Percentiles rank a stretch among this genome's conserved stretches.
phyloP scores from a whole-genome alignment of 1,140 invertebrate species.

The Saccostrea cuccullata region DNA sequence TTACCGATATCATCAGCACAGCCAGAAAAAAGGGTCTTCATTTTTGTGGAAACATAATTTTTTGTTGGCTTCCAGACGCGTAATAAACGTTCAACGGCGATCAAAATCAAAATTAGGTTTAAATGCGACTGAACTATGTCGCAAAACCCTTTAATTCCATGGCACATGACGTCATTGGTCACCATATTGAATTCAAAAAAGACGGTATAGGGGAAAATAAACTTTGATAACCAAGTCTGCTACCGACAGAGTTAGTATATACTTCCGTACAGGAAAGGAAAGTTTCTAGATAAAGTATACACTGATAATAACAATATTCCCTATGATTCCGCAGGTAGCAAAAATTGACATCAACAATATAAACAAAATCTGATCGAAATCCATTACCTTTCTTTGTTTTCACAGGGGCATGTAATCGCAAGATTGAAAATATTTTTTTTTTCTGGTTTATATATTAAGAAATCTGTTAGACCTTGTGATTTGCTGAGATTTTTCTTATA shows the following conservation, averaged over 20 bases:
- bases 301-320: not conserved
- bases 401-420: not conserved
- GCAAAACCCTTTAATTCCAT: constrained; percentile 42
- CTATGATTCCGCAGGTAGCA: not conserved
- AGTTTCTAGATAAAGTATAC: not conserved
- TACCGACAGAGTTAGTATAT: constrained; percentile 9
- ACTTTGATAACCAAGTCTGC: not conserved
- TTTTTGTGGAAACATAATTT: not conserved
- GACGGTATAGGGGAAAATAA: constrained; percentile 10
- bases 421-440: not conserved
- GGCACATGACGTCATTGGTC: constrained; percentile 37
- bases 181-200: constrained; percentile 46
- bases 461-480: not conserved
- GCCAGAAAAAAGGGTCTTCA: not conserved
- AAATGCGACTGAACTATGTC: constrained; percentile 29
- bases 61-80: not conserved
- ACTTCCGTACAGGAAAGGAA: not conserved
- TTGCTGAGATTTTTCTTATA: not conserved
- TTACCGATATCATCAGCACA: not conserved
- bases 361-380: not conserved
- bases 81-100: not conserved
- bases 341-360: not conserved
- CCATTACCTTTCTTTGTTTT: not conserved
- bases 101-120: constrained; percentile 31
- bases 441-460: not conserved